Percentiles rank a stretch among this genome's conserved stretches.
phyloP scores from a whole-genome alignment of 1,140 invertebrate genomes.

The Ceratitis capitata region DNA sequence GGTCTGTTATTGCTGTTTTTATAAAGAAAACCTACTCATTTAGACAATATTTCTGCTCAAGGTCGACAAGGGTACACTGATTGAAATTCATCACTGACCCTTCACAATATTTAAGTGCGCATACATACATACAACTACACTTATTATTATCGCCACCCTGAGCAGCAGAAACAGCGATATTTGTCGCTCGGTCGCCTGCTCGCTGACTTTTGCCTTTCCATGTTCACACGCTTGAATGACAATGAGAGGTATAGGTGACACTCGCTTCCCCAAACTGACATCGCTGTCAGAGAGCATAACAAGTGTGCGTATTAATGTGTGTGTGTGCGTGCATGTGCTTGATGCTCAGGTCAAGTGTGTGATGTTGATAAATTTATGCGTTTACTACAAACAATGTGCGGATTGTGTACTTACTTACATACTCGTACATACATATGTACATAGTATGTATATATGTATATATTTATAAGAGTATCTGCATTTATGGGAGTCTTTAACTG shows the following conservation, averaged over 20 bases:
- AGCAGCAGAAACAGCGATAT: neutral
- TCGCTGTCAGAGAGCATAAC: too few species aligned
- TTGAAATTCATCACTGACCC: constrained; percentile 15
- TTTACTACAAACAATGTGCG: too few species aligned
- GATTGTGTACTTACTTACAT: too few species aligned
- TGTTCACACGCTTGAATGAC: neutral
- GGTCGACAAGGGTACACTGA: neutral
- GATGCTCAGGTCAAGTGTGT: neutral
- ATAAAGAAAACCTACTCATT: neutral
- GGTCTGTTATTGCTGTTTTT: neutral
- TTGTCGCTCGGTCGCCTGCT: neutral
- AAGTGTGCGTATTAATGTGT: too few species aligned
- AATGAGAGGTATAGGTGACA: neutral
- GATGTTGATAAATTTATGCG: neutral
- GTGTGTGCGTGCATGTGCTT: too few species aligned
- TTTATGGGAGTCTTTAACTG: neutral
- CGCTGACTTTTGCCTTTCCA: neutral
- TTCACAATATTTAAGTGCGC: neutral
- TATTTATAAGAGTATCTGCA: neutral
- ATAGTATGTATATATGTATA: neutral
- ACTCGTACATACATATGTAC: neutral
- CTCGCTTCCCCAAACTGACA: neutral
- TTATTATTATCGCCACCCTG: neutral
- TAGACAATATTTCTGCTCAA: neutral
- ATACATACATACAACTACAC: neutral